phyloP scores from a whole-genome alignment of 1,140 invertebrate species.

The Leptinotarsa defecta region DNA sequence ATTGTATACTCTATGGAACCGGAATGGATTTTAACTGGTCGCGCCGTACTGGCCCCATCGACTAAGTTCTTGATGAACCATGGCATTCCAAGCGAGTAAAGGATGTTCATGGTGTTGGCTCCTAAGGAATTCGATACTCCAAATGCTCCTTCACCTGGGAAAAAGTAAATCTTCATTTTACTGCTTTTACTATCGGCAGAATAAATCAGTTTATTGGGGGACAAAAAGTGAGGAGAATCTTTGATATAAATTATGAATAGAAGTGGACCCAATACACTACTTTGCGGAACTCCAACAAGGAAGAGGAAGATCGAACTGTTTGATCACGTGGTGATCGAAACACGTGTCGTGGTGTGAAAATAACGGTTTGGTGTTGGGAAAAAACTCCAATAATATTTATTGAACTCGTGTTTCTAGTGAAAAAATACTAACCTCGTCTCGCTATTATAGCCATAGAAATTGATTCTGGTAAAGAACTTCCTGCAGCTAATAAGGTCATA shows the following conservation, averaged over 20 bases:
- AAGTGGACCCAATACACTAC: too few species aligned
- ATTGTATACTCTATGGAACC: slow-evolving; percentile 69
- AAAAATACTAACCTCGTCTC: slow-evolving; percentile 67
- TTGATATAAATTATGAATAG: too few species aligned
- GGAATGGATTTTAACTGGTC: slow-evolving; percentile 62
- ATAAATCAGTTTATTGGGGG: too few species aligned
- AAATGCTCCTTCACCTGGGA: slow-evolving; percentile 78
- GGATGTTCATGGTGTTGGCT: slow-evolving; percentile 82
- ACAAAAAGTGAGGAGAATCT: too few species aligned
- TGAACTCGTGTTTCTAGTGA: background rate
- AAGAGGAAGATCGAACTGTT: too few species aligned
- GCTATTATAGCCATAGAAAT: slow-evolving; percentile 82
- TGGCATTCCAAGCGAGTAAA: slow-evolving; percentile 82
- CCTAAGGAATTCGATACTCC: slow-evolving; percentile 84
- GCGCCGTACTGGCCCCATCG: slow-evolving; percentile 55
- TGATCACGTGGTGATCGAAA: too few species aligned
- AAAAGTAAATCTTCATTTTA: background rate
- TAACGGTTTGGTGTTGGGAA: too few species aligned
- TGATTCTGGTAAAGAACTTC: slow-evolving; percentile 88
- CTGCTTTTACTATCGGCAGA: too few species aligned
- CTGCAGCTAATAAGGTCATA: slow-evolving; percentile 83
- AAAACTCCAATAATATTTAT: too few species aligned
- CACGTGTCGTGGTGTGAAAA: too few species aligned
- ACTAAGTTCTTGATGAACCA: slow-evolving; percentile 79
- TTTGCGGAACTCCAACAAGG: too few species aligned